Base-by-base conservation (phyloP, 2,888 invertebrate species). In the Ditula angustiorana region DNA sequence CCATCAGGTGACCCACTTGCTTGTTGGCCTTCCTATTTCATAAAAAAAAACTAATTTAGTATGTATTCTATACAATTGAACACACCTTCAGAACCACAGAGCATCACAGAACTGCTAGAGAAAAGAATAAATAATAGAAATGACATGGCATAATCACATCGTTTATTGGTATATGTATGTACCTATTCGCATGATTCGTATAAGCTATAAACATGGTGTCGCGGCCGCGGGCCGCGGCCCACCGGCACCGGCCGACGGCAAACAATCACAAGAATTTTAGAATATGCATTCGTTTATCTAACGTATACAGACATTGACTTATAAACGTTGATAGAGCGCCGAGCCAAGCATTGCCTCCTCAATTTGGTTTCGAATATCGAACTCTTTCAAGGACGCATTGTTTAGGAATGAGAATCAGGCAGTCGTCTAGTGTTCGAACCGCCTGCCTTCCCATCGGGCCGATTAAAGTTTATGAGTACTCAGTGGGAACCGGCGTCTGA, bases 131-230 rank as follows among this genome's bases (percentile, higher is more conserved):
- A 72, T 69, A 76, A 77, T 23, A 71, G 57, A 74, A 72, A 60
- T 66, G 67, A 64, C 63, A 68, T 75, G 74, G 75, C 78, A 79
- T 80, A 79, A 79, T 79, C 77, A 80, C 77, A 77, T 75, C 74
- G 73, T 81, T 80, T 81, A 81, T 80, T 80, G 76, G 74, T 76
- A 76, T 75, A 76, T 76, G 73, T 76, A 75, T 78, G 77, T 75
- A 75, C 72, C 77, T 79, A 75, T 76, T 79, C 77, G 76, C 74
- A 78, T 74, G 74, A 71, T 72, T 77, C 72, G 74, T 74, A 74
- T 73, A 77, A 74, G 72, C 74, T 74, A 72, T 60, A 64, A 66
- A 67, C 61, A 67, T 67, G 59, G 37, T 62, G 56, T 44, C 57
- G 50, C 46, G 63, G 50, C 46, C 52, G 33, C 13, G 53, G 35